Base-by-base conservation (phyloP, 2,113 vertebrate genomes). In the Marcusenius ussheri region DNA sequence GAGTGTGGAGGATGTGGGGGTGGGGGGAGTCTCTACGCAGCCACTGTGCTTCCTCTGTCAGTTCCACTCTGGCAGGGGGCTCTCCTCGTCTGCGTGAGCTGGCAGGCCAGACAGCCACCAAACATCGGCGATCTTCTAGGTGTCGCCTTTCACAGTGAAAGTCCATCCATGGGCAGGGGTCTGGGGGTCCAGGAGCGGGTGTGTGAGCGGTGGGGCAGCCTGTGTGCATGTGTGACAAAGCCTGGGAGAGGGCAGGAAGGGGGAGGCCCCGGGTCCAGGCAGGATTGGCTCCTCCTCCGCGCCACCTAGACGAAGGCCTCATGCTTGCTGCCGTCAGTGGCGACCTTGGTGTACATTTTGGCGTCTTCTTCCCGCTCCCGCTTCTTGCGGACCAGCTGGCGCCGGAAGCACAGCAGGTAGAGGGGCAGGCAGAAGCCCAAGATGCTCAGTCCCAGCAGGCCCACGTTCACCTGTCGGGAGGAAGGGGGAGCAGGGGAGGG, bases 371-470 rank as follows among this genome's bases (percentile, higher is more conserved):
- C 93, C 15, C 93, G 96, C 94, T 97, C 97, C 31, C 95, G 93
- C 83, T 95, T 95, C 91, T 97, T 95, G 90, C 92, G 95, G 91
- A 95, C 96, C 90, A 99, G 97, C 91, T 94, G 94, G 46, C 95
- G 96, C 89, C 96, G 96, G 95, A 97, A 99, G 91, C 94, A 97
- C 90, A 99, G 94, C 94, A 99, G 96, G 95, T 99, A 99, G 91
- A 97, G 17, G 0, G 98, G 98, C 83, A 99, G 96, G 94, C 98
- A 99, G 96, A 99, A 99, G 3, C 98, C 98, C 93, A 99, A 93
- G 92, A 98, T 92, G 94, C 97, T 99, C 90, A 99, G 0, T 1
- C 2, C 96, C 77, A 99, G 92, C 90, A 99, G 95, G 39, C 98
- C 98, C 91, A 99, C 97, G 0, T 99, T 99, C 88, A 99, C 97